A percentile compares a stretch with the other conserved stretches of the same genome.
These are phyloP conservation scores for Remorina albescens DNA, from an alignment of 2,797 vertebrate genomes.

Conservation along the genomic window DNA sequence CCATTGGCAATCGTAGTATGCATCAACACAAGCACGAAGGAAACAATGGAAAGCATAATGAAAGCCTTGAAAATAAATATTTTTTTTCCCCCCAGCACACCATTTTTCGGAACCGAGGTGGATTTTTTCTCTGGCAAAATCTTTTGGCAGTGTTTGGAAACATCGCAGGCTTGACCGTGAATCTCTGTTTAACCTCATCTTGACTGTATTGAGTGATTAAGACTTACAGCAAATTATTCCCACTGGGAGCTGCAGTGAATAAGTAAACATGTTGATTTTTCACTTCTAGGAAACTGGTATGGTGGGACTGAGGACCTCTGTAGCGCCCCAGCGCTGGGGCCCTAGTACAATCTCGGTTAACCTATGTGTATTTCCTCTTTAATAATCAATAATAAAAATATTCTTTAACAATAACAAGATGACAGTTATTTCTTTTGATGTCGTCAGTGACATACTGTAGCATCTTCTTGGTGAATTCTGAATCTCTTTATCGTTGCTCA, in stretches of 20 bases:
- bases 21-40: constrained; percentile 55
- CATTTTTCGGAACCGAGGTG: constrained; percentile 61
- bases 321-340: constrained; percentile 1
- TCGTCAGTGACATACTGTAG: too few species aligned
- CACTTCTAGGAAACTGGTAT: not conserved
- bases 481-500: too few species aligned
- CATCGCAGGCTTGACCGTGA: constrained; percentile 41
- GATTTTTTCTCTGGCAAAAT: constrained; percentile 57
- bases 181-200: constrained; percentile 71
- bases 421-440: not conserved
- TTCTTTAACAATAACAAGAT: not conserved
- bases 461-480: too few species aligned
- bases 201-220: constrained; percentile 54
- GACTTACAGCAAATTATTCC: constrained; percentile 64
- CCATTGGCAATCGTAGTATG: constrained; percentile 56
- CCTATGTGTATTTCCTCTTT: constrained; percentile 3
- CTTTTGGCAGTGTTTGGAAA: constrained; percentile 73
- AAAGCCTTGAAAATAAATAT: constrained; percentile 75
- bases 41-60: constrained; percentile 68
- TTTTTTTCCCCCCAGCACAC: constrained; percentile 35
- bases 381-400: not conserved
- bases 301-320: constrained; percentile 5
- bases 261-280: constrained; percentile 28
- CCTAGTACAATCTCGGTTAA: not conserved
- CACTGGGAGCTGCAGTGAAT: constrained; percentile 51